These are phyloP conservation scores for Ochropleura plecta DNA, from an alignment of 2,888 invertebrate genomes.

Conservation along the genomic window DNA sequence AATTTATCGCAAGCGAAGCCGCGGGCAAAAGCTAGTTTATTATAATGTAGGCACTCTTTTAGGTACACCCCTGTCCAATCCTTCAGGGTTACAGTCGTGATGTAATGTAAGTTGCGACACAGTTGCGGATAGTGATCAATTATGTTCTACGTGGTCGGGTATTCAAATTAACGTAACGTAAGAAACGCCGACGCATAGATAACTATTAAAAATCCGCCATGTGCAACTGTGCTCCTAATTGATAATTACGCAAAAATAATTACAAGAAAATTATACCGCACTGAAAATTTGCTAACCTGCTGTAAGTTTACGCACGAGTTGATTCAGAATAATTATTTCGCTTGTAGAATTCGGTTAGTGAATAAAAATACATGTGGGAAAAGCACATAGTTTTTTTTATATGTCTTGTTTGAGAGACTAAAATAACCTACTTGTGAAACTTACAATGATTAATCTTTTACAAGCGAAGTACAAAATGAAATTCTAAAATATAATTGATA, in stretches of 20 bases:
- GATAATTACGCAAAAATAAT: conserved; percentile 58
- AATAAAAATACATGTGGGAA: conserved; percentile 10
- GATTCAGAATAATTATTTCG: not conserved
- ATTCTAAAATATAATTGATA: not conserved
- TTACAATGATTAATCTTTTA: not conserved
- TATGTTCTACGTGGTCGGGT: conserved; percentile 69
- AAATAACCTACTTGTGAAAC: not conserved
- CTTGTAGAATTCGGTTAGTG: not conserved
- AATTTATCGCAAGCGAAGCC: no score
- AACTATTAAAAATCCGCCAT: conserved; percentile 62
- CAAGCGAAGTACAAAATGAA: no score
- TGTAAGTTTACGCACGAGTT: conserved; percentile 31
- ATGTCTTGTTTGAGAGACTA: not conserved
- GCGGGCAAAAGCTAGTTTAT: not conserved
- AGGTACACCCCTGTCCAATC: not conserved
- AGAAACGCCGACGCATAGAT: conserved; percentile 42
- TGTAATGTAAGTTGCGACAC: conserved; percentile 72
- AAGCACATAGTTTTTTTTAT: not conserved
- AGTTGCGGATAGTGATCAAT: conserved; percentile 67
- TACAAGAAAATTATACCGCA: conserved; percentile 46
- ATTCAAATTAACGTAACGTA: conserved; percentile 72
- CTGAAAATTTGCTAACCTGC: conserved; percentile 27
- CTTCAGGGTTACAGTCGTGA: no score
- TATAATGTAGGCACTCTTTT: not conserved
- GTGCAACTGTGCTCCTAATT: conserved; percentile 58